phyloP scores from a whole-genome alignment of 2,113 vertebrate species.

The Anguilla japonica region DNA sequence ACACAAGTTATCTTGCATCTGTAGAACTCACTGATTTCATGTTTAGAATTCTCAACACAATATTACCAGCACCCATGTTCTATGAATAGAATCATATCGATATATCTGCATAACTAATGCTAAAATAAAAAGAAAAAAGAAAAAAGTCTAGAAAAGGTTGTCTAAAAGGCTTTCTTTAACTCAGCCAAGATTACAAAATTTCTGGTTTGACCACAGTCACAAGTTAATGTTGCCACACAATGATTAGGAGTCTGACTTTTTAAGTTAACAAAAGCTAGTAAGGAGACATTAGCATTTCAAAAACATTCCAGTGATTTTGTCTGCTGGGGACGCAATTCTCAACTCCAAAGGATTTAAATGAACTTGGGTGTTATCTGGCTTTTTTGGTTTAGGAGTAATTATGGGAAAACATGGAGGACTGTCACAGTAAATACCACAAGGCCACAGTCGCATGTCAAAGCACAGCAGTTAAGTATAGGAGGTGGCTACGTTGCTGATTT shows the following conservation, averaged over 20 bases:
- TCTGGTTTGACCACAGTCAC: conserved; percentile 12
- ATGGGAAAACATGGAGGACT: conserved; percentile 36
- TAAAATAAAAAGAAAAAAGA: not conserved
- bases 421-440: conserved; percentile 23
- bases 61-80: not conserved
- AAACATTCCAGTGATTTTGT: conserved; percentile 42
- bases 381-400: conserved; percentile 45
- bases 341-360: conserved; percentile 27
- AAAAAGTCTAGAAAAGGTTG: not conserved
- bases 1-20: not conserved
- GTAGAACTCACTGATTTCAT: not conserved
- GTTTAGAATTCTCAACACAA: not conserved
- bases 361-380: conserved; percentile 33
- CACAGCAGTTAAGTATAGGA: not conserved
- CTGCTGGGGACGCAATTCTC: conserved; percentile 43
- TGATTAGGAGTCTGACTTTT: conserved; percentile 36
- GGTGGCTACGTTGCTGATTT: not conserved
- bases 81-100: not conserved
- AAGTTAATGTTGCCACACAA: conserved; percentile 18
- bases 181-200: conserved; percentile 20
- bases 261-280: conserved; percentile 34
- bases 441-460: conserved; percentile 15
- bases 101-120: not conserved
- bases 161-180: conserved; percentile 14
- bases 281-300: conserved; percentile 48